Percentiles rank a stretch among this genome's conserved stretches.
Evolutionary conservation across 2,113 vertebrate genomes (phyloP).

Genomic region (Laterallus jamaicensis): DNA sequence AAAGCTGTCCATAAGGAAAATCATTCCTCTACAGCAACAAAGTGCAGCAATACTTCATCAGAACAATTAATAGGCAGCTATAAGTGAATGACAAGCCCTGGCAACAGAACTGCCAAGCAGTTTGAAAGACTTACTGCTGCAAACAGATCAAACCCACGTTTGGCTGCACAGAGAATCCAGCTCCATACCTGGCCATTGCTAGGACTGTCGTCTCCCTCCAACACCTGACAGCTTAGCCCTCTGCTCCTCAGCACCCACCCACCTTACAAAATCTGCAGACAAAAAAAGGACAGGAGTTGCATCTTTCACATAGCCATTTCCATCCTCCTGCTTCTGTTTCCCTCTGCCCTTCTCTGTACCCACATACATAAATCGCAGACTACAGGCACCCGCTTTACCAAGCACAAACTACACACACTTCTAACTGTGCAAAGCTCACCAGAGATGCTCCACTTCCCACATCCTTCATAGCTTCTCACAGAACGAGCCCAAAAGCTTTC

Average conservation of each 20-base stretch:
- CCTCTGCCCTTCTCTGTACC: not conserved
- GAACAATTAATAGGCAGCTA: not conserved
- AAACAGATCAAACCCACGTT: not conserved
- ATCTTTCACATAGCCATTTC: too few relatives aligned
- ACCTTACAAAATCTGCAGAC: not conserved
- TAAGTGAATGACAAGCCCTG: not conserved
- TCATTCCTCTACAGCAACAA: not conserved
- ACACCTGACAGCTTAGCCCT: not conserved
- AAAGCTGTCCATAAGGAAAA: not conserved
- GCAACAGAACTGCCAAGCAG: not conserved
- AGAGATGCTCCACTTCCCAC: not conserved
- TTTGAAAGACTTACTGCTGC: not conserved
- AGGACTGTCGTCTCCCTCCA: not conserved
- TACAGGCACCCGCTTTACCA: not conserved
- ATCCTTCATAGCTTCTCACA: not conserved
- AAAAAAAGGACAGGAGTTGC: not conserved
- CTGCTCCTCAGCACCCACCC: not conserved
- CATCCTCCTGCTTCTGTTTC: not conserved
- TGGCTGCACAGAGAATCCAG: not conserved
- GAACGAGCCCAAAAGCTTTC: not conserved
- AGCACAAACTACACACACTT: not conserved
- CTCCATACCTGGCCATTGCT: not conserved
- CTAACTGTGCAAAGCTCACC: not conserved
- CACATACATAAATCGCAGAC: not conserved
- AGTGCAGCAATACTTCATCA: not conserved